Conservation (phyloP, 2,888 invertebrate genomes). For the Ennomos fuscantarius region DNA sequence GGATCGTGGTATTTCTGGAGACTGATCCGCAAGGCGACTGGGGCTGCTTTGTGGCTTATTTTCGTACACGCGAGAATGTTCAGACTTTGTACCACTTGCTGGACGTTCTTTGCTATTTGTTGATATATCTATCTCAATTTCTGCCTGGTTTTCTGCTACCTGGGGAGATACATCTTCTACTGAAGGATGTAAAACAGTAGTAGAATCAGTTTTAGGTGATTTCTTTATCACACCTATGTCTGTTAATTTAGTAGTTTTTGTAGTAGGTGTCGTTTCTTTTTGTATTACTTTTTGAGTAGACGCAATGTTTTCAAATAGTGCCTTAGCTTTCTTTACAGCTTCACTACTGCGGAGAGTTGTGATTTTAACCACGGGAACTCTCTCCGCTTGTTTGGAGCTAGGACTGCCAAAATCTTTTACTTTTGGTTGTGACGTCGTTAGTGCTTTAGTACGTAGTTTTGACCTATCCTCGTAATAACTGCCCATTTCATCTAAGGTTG, state of each 20-base stretch:
- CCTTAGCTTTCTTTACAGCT: slow-evolving; percentile 89
- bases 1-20: slow-evolving; percentile 57
- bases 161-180: slow-evolving; percentile 53
- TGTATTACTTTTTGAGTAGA: slow-evolving; percentile 58
- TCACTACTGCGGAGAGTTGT: slow-evolving; percentile 84
- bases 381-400: slow-evolving; percentile 55
- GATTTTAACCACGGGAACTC: slow-evolving; percentile 62
- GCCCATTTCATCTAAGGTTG: slow-evolving; percentile 11
- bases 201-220: slow-evolving; percentile 59
- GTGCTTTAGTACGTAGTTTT: slow-evolving; percentile 54
- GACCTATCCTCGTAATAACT: slow-evolving; percentile 45
- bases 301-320: slow-evolving; percentile 88
- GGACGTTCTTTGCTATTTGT: slow-evolving; percentile 43
- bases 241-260: slow-evolving; percentile 70
- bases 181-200: slow-evolving; percentile 53
- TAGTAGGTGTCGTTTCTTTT: slow-evolving; percentile 48
- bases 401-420: slow-evolving; percentile 52
- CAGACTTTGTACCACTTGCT: slow-evolving; percentile 45
- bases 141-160: slow-evolving; percentile 50
- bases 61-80: slow-evolving; percentile 43
- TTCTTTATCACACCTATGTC: slow-evolving; percentile 79
- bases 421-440: slow-evolving; percentile 58
- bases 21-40: slow-evolving; percentile 49
- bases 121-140: slow-evolving; percentile 51
- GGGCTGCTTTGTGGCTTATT: slow-evolving; percentile 55